Evolutionary conservation across 2,888 invertebrate genomes (phyloP).

Genomic region (Nomada flava): DNA sequence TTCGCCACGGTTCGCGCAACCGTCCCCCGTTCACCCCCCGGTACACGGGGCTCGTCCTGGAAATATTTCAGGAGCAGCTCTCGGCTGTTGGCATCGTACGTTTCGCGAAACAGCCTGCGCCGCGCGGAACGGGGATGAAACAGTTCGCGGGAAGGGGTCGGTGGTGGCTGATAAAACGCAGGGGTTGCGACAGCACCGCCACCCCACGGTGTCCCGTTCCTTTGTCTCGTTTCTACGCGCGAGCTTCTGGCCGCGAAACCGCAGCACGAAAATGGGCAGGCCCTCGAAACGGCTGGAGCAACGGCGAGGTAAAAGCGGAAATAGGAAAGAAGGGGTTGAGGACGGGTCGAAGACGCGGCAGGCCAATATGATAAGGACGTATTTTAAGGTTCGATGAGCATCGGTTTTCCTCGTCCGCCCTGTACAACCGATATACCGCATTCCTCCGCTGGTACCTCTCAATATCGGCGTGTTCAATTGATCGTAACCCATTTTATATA

Average conservation of each 20-base stretch:
- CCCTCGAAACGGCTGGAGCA: not conserved
- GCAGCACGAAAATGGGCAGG: not conserved
- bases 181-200: constrained; percentile 15
- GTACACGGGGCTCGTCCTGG: constrained; percentile 54
- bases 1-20: constrained; percentile 38
- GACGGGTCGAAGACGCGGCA: not conserved
- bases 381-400: constrained; percentile 76
- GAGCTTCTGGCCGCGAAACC: constrained; percentile 14
- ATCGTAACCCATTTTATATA: constrained; percentile 74
- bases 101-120: constrained; percentile 51
- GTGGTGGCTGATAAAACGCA: not conserved
- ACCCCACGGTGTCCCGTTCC: constrained; percentile 53
- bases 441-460: constrained; percentile 64
- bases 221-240: constrained; percentile 58
- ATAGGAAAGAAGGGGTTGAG: constrained; percentile 5
- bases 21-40: not conserved
- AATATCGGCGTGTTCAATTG: constrained; percentile 72
- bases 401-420: constrained; percentile 59
- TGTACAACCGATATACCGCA: constrained; percentile 60
- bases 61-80: constrained; percentile 70
- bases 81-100: constrained; percentile 66
- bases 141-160: not conserved
- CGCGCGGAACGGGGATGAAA: not conserved
- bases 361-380: constrained; percentile 75
- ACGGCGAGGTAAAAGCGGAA: not conserved